A percentile compares a stretch with the other conserved stretches of the same genome.
Evolutionary conservation across 30 jellyfish, hydroid and myxozoan genomes (phyloP).

Genomic region (Haliclystus octoradiatus): DNA sequence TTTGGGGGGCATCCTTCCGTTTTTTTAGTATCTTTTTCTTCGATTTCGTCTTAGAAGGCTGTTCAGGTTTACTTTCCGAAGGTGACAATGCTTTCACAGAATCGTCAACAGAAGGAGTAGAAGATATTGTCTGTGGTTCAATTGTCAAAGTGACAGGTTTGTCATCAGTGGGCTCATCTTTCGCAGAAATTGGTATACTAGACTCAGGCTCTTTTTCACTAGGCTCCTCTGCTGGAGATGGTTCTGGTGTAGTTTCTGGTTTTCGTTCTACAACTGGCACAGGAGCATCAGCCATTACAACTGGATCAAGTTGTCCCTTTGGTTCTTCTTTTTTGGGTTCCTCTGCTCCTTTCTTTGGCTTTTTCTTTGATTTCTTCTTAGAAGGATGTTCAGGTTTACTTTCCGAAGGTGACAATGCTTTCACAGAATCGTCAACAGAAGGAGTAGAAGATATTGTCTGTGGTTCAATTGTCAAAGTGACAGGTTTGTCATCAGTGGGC

Average conservation of each 20-base stretch:
- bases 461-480: background rate
- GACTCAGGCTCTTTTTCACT: background rate
- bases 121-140: background rate
- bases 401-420: background rate
- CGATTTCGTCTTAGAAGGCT: background rate
- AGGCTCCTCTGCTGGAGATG: background rate
- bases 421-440: background rate
- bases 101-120: background rate
- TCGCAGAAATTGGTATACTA: background rate
- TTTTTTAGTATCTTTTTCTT: background rate
- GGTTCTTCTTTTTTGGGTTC: constrained; percentile 7
- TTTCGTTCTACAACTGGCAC: background rate
- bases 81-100: background rate
- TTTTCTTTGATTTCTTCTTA: background rate
- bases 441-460: background rate
- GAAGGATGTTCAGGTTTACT: too few species aligned
- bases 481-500: background rate
- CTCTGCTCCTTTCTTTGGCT: background rate
- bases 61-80: background rate
- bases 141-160: background rate
- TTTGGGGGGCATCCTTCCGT: background rate
- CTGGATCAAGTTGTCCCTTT: background rate
- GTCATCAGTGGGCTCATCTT: constrained; percentile 9
- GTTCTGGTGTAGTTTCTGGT: background rate
- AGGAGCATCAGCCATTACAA: background rate